phyloP scores from a whole-genome alignment of 2,797 vertebrate species.

The Smutsia temminckii region DNA sequence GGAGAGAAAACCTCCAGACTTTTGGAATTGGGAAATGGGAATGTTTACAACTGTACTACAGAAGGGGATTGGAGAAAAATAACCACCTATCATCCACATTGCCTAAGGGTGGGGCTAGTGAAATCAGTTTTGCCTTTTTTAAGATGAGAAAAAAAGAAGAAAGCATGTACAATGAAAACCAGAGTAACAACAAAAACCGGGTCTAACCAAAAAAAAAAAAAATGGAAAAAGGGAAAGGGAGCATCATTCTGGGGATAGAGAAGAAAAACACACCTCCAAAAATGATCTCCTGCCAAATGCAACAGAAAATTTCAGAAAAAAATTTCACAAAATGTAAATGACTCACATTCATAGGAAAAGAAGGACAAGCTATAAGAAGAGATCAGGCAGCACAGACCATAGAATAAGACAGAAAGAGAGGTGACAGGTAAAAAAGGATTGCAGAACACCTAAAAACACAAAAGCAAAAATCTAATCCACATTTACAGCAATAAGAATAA shows the following conservation, averaged over 20 bases:
- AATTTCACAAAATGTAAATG: not conserved
- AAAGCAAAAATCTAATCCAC: constrained; percentile 12
- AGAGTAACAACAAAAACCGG: constrained; percentile 14
- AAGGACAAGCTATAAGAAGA: not conserved
- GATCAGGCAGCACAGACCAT: not conserved
- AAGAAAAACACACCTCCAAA: constrained; percentile 17
- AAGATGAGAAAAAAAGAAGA: constrained; percentile 1
- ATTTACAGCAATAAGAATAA: not conserved
- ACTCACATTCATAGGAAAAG: not conserved
- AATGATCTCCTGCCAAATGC: not conserved
- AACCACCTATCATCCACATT: not conserved
- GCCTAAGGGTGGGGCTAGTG: not conserved
- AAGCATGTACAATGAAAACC: not conserved
- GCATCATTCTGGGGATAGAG: not conserved
- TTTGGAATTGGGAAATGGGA: not conserved
- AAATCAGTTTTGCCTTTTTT: not conserved
- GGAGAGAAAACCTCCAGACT: not conserved
- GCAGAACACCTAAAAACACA: not conserved
- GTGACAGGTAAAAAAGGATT: not conserved
- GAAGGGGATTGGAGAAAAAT: not conserved
- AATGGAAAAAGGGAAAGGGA: not conserved
- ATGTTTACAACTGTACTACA: not conserved
- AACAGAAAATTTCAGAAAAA: constrained; percentile 42
- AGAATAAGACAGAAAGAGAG: not conserved
- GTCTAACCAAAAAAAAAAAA: not conserved